phyloP scores from a whole-genome alignment of 2,888 invertebrate genomes.

The Octonoba sinensis region DNA sequence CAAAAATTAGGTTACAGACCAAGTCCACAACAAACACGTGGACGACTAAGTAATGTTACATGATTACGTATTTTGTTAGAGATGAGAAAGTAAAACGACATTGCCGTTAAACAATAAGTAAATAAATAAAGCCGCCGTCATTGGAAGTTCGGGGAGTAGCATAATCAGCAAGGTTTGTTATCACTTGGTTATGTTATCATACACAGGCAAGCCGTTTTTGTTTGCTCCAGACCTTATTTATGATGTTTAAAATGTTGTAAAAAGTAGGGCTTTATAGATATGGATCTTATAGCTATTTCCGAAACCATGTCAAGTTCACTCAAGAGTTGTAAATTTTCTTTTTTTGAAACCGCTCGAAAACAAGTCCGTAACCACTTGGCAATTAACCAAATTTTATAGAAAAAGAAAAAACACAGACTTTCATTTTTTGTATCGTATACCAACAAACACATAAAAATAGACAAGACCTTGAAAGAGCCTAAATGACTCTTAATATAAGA shows the following conservation, averaged over 20 bases:
- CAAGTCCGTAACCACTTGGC: no score
- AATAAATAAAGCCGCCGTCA: no score
- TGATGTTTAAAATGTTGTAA: neutral
- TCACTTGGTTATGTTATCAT: no score
- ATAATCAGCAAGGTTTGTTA: no score
- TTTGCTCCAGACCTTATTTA: neutral
- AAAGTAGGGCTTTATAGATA: conserved; percentile 6
- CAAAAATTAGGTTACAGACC: conserved; percentile 54
- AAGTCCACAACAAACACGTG: conserved; percentile 59
- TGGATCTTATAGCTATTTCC: neutral
- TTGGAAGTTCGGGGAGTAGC: no score
- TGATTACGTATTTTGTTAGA: neutral
- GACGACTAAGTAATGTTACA: neutral
- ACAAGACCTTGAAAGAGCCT: neutral
- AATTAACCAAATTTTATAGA: no score
- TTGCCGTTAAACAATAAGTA: no score
- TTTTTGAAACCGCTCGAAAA: no score
- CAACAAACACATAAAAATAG: neutral
- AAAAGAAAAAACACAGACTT: no score
- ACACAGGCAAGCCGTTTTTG: neutral
- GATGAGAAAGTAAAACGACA: neutral
- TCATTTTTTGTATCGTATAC: no score
- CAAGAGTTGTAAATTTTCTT: no score
- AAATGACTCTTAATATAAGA: neutral
- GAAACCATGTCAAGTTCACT: conserved; percentile 4